These are phyloP conservation scores for Lepidochitona cinerea DNA, from an alignment of 2,888 invertebrate species.

Conservation along the genomic window DNA sequence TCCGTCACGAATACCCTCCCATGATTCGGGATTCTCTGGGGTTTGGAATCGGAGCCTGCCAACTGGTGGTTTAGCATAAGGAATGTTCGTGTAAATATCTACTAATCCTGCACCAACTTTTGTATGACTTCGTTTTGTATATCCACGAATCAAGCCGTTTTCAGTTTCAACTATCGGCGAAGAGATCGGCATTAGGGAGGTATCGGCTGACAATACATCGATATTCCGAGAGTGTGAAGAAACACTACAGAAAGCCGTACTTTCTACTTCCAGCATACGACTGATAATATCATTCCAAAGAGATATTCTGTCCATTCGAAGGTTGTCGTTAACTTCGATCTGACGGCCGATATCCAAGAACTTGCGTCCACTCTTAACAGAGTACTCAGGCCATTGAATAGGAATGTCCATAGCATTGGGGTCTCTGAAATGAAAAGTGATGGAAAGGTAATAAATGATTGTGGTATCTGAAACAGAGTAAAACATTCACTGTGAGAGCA, in stretches of 20 bases:
- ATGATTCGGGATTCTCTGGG: constrained; percentile 22
- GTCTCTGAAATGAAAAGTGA: background rate
- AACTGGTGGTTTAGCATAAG: constrained; percentile 43
- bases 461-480: too few relatives aligned
- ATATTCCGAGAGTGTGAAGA: background rate
- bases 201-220: background rate
- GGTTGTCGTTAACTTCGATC: background rate
- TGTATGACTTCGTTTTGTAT: background rate
- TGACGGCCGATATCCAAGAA: background rate
- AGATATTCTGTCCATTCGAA: background rate
- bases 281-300: background rate
- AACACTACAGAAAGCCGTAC: background rate
- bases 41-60: constrained; percentile 36
- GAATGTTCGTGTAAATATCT: constrained; percentile 31
- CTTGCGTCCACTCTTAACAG: background rate
- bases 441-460: too few relatives aligned
- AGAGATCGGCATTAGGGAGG: background rate
- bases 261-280: background rate
- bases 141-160: background rate
- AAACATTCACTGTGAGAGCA: too few relatives aligned
- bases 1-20: constrained; percentile 26
- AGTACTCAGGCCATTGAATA: background rate
- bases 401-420: background rate
- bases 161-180: background rate
- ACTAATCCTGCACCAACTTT: background rate